phyloP scores from a whole-genome alignment of 2,797 vertebrate species.

The Crocidura indochinensis region DNA sequence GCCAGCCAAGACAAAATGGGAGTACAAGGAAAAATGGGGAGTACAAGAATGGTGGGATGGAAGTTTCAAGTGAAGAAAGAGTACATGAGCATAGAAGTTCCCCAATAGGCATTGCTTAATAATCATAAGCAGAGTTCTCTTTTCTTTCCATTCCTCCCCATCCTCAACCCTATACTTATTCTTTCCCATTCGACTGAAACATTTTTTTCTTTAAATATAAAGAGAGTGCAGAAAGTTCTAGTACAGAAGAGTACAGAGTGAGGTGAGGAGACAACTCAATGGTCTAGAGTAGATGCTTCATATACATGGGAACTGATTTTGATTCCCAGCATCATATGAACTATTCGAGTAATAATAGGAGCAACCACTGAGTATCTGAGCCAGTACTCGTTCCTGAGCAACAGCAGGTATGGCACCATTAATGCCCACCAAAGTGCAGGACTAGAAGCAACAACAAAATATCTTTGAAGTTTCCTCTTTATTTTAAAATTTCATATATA shows the following conservation, averaged over 20 bases:
- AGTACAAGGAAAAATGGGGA: not conserved
- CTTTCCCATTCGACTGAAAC: not conserved
- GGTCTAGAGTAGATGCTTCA: too few relatives aligned
- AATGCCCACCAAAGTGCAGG: not conserved
- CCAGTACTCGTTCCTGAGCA: too few relatives aligned
- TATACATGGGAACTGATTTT: too few relatives aligned
- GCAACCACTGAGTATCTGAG: too few relatives aligned
- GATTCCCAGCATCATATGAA: too few relatives aligned
- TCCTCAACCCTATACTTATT: not conserved
- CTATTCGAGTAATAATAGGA: too few relatives aligned
- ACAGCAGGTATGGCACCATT: too few relatives aligned
- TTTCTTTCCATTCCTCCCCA: slow-evolving; percentile 13
- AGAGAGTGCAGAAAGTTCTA: not conserved
- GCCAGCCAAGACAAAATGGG: not conserved
- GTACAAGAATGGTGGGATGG: not conserved
- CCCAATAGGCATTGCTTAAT: not conserved
- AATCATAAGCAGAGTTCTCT: slow-evolving; percentile 9
- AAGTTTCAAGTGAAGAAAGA: not conserved
- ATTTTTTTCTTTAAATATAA: slow-evolving; percentile 34
- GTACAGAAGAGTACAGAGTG: not conserved
- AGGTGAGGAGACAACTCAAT: too few relatives aligned
- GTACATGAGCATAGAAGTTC: not conserved
- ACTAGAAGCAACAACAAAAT: slow-evolving; percentile 45
- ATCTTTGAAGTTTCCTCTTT: slow-evolving; percentile 20
- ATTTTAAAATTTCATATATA: not conserved